phyloP scores from a whole-genome alignment of 1,140 invertebrate species.

The Dreissena rostriformis region DNA sequence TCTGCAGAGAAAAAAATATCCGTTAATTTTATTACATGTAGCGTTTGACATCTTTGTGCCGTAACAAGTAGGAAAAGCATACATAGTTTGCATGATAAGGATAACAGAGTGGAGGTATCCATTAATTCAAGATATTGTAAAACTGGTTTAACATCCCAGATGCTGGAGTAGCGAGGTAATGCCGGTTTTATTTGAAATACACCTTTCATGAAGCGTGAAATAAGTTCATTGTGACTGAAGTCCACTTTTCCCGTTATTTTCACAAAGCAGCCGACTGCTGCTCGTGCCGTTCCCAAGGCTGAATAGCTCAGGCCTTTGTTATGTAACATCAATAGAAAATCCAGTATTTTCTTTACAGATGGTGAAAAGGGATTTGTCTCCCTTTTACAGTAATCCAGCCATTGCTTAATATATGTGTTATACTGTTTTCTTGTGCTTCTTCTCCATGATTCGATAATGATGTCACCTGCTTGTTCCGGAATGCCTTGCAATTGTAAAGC shows the following conservation, averaged over 20 bases:
- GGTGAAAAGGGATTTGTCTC: constrained; percentile 7
- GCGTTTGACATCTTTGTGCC: constrained; percentile 24
- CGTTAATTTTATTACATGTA: constrained; percentile 7
- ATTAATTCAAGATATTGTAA: not conserved
- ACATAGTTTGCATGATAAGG: constrained; percentile 7
- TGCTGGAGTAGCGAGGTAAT: not conserved
- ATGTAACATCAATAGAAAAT: constrained; percentile 18
- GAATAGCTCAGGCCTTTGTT: constrained; percentile 12
- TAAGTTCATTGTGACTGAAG: constrained; percentile 10
- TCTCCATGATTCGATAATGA: constrained; percentile 4
- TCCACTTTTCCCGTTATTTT: not conserved
- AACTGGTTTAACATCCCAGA: constrained; percentile 11
- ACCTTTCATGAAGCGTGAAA: constrained; percentile 12
- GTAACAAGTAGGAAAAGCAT: constrained; percentile 22
- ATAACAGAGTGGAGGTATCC: constrained; percentile 11
- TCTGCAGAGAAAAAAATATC: not conserved
- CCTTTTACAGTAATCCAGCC: constrained; percentile 24
- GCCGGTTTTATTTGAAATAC: not conserved
- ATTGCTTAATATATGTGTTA: constrained; percentile 27
- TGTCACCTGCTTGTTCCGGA: not conserved
- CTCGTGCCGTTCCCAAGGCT: not conserved
- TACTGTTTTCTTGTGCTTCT: constrained; percentile 16
- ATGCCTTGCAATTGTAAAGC: not conserved
- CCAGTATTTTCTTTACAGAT: not conserved
- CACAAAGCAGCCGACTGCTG: constrained; percentile 13